Percentiles rank a stretch among this genome's conserved stretches.
These are phyloP conservation scores for Drepana arcuata DNA, from an alignment of 1,140 invertebrate genomes.

Conservation along the genomic window DNA sequence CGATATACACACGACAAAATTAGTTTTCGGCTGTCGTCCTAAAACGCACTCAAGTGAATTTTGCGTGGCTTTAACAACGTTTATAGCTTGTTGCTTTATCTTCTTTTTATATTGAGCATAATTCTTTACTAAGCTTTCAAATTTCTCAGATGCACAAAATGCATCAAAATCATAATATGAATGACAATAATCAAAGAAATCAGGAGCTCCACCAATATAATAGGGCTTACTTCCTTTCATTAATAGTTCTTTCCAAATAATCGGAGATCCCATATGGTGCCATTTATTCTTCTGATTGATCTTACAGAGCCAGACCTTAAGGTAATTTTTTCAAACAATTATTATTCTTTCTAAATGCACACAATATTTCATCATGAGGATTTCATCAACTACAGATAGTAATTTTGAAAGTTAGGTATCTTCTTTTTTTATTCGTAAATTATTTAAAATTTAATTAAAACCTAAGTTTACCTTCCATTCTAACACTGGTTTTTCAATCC, in stretches of 20 bases:
- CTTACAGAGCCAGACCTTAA: conserved; percentile 56
- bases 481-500: conserved; percentile 44
- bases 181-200: conserved; percentile 73
- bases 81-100: no score
- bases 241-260: conserved; percentile 45
- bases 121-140: conserved; percentile 47
- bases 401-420: no score
- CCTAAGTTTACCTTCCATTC: conserved; percentile 63
- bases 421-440: no score
- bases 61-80: no score
- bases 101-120: conserved; percentile 44
- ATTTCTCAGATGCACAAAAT: conserved; percentile 48
- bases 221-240: conserved; percentile 61
- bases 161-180: conserved; percentile 72
- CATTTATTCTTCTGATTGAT: conserved; percentile 65
- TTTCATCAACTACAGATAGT: no score
- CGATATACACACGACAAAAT: conserved; percentile 39
- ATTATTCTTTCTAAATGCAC: no score
- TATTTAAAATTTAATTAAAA: background rate
- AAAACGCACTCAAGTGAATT: no score
- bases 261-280: conserved; percentile 59
- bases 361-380: no score
- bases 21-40: no score
- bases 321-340: no score
- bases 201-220: conserved; percentile 67